Percentiles rank a stretch among this genome's conserved stretches.
Evolutionary conservation across 2,888 invertebrate genomes (phyloP).

Genomic region (Eupeodes latifasciatus): DNA sequence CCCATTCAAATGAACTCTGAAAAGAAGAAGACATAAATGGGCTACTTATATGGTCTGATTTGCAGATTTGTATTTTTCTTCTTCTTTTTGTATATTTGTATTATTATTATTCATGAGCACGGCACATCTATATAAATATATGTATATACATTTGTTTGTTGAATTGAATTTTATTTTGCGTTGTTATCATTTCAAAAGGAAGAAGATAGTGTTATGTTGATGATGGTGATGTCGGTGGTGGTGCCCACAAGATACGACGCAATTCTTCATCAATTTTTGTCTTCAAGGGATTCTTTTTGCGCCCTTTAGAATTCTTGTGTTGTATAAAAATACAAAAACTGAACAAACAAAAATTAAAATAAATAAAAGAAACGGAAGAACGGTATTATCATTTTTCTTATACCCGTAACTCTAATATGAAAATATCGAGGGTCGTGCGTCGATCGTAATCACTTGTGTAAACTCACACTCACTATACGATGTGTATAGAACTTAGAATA

Average conservation of each 20-base stretch:
- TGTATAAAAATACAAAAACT: neutral
- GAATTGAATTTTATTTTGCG: constrained; percentile 25
- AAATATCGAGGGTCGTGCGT: constrained; percentile 54
- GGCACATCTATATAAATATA: constrained; percentile 12
- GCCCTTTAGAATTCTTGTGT: constrained; percentile 40
- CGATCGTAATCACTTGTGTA: constrained; percentile 69
- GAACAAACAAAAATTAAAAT: constrained; percentile 30
- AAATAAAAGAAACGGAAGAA: constrained; percentile 67
- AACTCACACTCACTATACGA: constrained; percentile 56
- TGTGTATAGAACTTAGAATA: constrained; percentile 57
- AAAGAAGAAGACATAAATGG: constrained; percentile 25
- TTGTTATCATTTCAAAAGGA: constrained; percentile 14
- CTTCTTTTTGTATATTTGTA: neutral
- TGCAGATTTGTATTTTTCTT: constrained; percentile 28
- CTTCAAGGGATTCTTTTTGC: constrained; percentile 18
- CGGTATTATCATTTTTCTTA: constrained; percentile 61
- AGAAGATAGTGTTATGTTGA: constrained; percentile 43
- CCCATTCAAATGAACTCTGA: constrained; percentile 36
- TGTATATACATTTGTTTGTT: constrained; percentile 17
- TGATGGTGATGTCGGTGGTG: neutral
- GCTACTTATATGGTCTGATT: constrained; percentile 48
- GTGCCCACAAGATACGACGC: constrained; percentile 45
- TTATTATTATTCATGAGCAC: constrained; percentile 46
- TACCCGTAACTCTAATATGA: constrained; percentile 47
- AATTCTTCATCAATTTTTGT: constrained; percentile 13